Percentiles rank a stretch among this genome's conserved stretches.
These are phyloP conservation scores for Tetraodon nigroviridis DNA, from an alignment of 2,113 vertebrate genomes.

Conservation along the genomic window DNA sequence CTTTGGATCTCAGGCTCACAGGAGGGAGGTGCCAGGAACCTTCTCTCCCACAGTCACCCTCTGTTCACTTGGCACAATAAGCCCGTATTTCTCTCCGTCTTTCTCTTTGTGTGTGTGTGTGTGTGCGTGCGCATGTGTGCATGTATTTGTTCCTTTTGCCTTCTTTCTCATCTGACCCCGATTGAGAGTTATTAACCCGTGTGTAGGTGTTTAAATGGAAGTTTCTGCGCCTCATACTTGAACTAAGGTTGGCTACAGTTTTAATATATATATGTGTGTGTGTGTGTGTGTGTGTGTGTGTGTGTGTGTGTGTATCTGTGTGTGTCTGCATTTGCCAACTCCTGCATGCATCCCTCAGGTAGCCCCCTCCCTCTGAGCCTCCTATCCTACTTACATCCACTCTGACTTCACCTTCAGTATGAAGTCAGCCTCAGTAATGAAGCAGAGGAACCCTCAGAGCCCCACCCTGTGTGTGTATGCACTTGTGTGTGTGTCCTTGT, in stretches of 20 bases:
- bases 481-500: conserved; percentile 15
- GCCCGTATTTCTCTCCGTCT: conserved; percentile 24
- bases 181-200: conserved; percentile 23
- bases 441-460: conserved; percentile 23
- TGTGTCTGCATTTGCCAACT: not conserved
- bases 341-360: not conserved
- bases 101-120: conserved; percentile 15
- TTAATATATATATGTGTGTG: not conserved
- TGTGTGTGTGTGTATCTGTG: not conserved
- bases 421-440: conserved; percentile 76
- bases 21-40: conserved; percentile 69
- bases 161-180: conserved; percentile 45
- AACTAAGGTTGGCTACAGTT: no score
- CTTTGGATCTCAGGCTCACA: conserved; percentile 54
- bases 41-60: conserved; percentile 67
- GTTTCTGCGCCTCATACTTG: not conserved
- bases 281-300: not conserved
- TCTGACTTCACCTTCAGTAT: conserved; percentile 66
- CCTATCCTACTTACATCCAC: conserved; percentile 33
- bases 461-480: conserved; percentile 38
- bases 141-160: not conserved
- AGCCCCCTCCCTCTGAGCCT: conserved; percentile 9
- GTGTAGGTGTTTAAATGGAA: not conserved
- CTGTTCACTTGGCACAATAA: conserved; percentile 71
- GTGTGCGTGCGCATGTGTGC: conserved; percentile 14